phyloP scores from a whole-genome alignment of 2,113 vertebrate genomes.

The Ciconia boyciana region DNA sequence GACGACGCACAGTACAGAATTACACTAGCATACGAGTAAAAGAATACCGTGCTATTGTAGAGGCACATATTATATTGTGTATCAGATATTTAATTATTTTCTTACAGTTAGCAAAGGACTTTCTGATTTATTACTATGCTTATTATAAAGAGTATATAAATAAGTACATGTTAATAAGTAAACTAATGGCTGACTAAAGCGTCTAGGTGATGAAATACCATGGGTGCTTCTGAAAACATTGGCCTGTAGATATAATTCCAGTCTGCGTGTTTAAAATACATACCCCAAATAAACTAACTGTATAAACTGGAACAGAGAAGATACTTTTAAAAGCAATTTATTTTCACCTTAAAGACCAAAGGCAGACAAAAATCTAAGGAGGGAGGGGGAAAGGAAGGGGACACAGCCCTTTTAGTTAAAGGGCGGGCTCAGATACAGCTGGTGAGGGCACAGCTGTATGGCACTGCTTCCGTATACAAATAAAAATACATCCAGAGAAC shows the following conservation, averaged over 20 bases:
- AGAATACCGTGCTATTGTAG: not conserved
- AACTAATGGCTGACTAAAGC: not conserved
- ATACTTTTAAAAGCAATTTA: not conserved
- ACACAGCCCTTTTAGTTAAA: not conserved
- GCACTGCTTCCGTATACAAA: not conserved
- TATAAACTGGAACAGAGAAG: not conserved
- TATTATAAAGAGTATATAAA: not conserved
- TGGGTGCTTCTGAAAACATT: not conserved
- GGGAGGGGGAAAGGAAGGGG: not conserved
- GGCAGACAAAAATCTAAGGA: not conserved
- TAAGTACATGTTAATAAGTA: not conserved
- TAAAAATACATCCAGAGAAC: not conserved
- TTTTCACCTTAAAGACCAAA: not conserved
- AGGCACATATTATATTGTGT: not conserved
- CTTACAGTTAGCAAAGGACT: not conserved
- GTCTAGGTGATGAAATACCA: not conserved
- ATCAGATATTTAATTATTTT: not conserved
- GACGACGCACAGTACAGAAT: not conserved
- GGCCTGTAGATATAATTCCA: not conserved
- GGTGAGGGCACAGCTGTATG: not conserved
- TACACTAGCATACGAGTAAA: fast-evolving
- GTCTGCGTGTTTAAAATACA: not conserved
- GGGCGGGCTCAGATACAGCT: not conserved
- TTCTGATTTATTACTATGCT: not conserved
- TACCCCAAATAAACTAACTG: not conserved